Evolutionary conservation across 2,888 invertebrate species (phyloP).

Genomic region (Pollenia amentaria): DNA sequence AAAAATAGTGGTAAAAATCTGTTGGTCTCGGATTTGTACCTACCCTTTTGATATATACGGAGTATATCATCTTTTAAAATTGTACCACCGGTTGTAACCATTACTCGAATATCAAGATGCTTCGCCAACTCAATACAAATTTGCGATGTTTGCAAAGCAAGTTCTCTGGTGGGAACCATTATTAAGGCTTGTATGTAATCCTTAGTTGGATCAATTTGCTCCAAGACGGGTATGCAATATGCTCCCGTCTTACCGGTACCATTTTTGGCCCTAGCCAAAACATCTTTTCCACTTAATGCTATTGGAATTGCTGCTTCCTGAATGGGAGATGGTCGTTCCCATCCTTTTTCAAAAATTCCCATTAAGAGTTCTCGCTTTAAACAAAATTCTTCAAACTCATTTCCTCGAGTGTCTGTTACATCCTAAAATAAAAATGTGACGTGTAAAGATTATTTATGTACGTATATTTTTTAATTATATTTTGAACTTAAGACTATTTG

Average conservation of each 20-base stretch:
- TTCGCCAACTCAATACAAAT: conserved; percentile 99
- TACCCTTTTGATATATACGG: conserved; percentile 99
- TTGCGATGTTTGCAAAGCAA: conserved; percentile 99
- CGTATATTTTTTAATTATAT: too few species aligned
- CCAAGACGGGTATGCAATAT: conserved; percentile 99
- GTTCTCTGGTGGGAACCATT: conserved; percentile 99
- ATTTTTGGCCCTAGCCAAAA: conserved; percentile 99
- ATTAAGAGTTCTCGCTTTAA: conserved; percentile 98
- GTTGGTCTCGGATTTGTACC: not conserved
- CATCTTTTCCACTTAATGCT: conserved; percentile 98
- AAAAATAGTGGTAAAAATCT: not conserved
- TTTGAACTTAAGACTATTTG: too few species aligned
- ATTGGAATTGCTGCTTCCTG: conserved; percentile 99
- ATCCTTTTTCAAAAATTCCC: conserved; percentile 99
- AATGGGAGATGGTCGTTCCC: conserved; percentile 99
- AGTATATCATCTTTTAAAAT: conserved; percentile 99
- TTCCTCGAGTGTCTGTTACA: conserved; percentile 99
- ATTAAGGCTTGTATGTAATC: conserved; percentile 98
- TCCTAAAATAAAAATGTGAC: conserved; percentile 87
- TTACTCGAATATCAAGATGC: conserved; percentile 98
- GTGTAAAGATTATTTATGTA: too few species aligned
- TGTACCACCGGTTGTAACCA: conserved; percentile 99
- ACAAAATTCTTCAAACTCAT: conserved; percentile 99
- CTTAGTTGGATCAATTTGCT: conserved; percentile 95
- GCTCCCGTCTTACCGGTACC: conserved; percentile 99